These are phyloP conservation scores for Copidosoma aretas DNA, from an alignment of 2,888 invertebrate species.

Conservation along the genomic window DNA sequence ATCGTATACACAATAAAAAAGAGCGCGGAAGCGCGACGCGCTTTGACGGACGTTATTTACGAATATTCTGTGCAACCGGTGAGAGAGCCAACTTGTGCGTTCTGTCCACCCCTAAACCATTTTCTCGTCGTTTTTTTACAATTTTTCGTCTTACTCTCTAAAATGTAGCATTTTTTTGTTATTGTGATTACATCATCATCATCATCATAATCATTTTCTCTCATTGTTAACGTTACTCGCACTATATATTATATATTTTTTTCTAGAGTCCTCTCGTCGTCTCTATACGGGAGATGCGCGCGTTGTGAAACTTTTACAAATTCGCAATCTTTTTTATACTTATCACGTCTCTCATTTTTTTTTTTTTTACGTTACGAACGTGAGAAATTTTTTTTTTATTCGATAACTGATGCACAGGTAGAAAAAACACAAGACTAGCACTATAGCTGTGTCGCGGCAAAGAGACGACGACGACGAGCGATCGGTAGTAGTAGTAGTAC, in stretches of 20 bases:
- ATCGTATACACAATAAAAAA: conserved; percentile 22
- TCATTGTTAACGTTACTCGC: conserved; percentile 43
- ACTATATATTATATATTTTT: conserved; percentile 23
- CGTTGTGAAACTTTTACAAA: conserved; percentile 49
- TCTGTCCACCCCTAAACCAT: conserved; percentile 51
- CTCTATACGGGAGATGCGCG: conserved; percentile 40
- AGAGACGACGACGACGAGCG: conserved; percentile 30
- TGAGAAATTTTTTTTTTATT: no score
- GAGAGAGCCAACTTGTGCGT: conserved; percentile 39
- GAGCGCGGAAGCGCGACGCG: not conserved
- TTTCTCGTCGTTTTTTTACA: conserved; percentile 44
- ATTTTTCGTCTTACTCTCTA: conserved; percentile 51
- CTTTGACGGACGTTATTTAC: conserved; percentile 4
- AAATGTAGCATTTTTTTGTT: conserved; percentile 39
- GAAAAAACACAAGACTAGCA: no score
- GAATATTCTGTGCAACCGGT: conserved; percentile 31
- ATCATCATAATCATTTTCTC: conserved; percentile 54
- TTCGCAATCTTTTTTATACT: conserved; percentile 32
- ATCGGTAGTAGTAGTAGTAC: conserved; percentile 16
- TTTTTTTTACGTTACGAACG: no score
- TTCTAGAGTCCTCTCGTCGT: conserved; percentile 40
- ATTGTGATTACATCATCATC: no score
- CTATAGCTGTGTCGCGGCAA: no score
- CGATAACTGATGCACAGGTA: no score
- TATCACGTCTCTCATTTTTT: no score